Evolutionary conservation across 2,888 invertebrate species (phyloP).

Genomic region (Trichopria drosophilae): DNA sequence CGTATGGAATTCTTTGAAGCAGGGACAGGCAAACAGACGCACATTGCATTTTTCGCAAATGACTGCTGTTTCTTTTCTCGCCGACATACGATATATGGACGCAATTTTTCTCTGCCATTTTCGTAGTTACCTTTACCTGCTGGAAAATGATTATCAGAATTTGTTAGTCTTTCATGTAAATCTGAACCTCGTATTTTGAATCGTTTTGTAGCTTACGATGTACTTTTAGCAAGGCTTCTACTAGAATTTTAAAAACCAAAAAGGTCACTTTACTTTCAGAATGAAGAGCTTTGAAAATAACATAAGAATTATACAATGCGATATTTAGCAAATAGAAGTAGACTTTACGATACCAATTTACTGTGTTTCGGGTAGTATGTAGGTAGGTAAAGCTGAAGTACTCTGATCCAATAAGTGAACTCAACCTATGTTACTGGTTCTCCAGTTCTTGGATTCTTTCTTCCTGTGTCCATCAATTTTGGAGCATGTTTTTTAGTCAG

Average conservation of each 20-base stretch:
- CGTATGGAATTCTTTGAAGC: neutral
- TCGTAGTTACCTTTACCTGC: neutral
- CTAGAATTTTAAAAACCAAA: neutral
- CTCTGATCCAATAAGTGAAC: slow-evolving; percentile 4
- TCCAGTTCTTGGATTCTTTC: too few relatives aligned
- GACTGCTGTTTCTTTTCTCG: slow-evolving; percentile 1
- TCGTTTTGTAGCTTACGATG: neutral
- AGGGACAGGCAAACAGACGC: neutral
- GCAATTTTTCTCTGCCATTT: neutral
- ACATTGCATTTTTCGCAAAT: neutral
- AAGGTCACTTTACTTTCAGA: neutral
- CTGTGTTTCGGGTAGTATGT: neutral
- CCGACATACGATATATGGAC: neutral
- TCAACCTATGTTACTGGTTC: neutral
- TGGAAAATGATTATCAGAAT: neutral
- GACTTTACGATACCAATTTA: neutral
- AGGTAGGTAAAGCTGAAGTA: neutral
- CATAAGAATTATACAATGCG: neutral
- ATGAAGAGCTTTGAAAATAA: slow-evolving; percentile 5
- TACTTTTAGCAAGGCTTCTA: neutral
- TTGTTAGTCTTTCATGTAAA: neutral
- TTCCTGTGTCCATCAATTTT: neutral
- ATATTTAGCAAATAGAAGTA: neutral
- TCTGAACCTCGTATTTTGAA: too few relatives aligned
- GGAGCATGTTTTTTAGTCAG: slow-evolving; percentile 1